Base-by-base conservation (phyloP, 2,888 invertebrate species). In the Aporophyla lueneburgensis region DNA sequence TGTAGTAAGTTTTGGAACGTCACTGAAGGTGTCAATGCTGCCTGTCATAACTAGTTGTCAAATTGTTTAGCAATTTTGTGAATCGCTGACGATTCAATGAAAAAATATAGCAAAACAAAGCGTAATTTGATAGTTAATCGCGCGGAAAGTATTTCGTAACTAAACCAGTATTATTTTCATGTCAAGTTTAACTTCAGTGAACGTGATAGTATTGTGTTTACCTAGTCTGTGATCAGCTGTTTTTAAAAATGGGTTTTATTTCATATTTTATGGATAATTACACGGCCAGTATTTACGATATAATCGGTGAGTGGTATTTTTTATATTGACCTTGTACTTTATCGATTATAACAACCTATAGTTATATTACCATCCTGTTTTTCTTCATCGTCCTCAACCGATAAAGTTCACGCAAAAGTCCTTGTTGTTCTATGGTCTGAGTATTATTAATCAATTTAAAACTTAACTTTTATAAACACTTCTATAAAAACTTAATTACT, bases 211-310 rank as follows among this genome's bases (percentile, higher is more conserved):
- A 83, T 62, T 75, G 82, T 80, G 88, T 88, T 83, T 87, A 83
- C 72, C 53, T 66, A 70, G 43, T 67, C 68, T 66, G 67, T 85
- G 80, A 85, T 85, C 85, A 87, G 77, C 89, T 85, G 86, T 80
- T 86, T 84, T 76, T 85, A 71, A 93, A 90, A 88, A 96, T 96
- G 96, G 90, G 92, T 87, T 93, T 93, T 92, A 82, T 95, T 84
- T 93, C 93, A 2, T 89, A 94, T 92, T 92, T 92, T 86, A 89
- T 94, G 89, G 94, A 95, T 85, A 95, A 95, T 86, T 96, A 95
- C 85, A 94, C 95, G 7, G 92, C 95, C 72, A 95, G 94, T 83
- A 74, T 96, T 59, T 96, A 96, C 86, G 94, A 96, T 89, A 94
- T 96, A 79, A 93, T 96, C 71, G 95, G 96, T 96, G 86, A 96